Evolutionary conservation across 92 coral and sea anemone genomes (phyloP).

Genomic region (Bergia sp.): DNA sequence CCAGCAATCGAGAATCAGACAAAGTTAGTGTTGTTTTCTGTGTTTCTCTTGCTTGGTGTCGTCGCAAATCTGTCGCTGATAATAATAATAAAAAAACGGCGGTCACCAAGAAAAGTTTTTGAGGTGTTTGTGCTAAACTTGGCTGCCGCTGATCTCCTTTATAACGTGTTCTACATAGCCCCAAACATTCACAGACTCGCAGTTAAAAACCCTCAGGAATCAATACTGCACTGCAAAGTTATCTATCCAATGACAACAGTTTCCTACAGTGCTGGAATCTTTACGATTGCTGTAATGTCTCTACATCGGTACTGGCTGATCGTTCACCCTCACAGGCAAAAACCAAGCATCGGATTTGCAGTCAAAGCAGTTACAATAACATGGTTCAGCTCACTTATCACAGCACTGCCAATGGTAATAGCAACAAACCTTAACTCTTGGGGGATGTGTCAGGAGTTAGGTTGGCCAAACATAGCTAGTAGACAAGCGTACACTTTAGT

Average conservation of each 20-base stretch:
- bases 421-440: background rate
- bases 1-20: constrained; percentile 11
- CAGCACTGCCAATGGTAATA: constrained; percentile 2
- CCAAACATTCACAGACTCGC: constrained; percentile 27
- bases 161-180: background rate
- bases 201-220: background rate
- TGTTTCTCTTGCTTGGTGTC: constrained; percentile 8
- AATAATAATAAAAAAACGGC: background rate
- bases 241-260: constrained; percentile 13
- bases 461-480: constrained; percentile 14
- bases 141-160: constrained; percentile 25
- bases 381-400: constrained; percentile 1
- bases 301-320: constrained; percentile 28
- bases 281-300: constrained; percentile 15
- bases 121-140: constrained; percentile 3
- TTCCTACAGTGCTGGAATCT: constrained; percentile 11
- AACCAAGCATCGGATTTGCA: constrained; percentile 16
- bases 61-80: background rate
- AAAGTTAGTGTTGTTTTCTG: background rate
- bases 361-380: background rate
- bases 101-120: background rate
- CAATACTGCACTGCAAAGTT: background rate
- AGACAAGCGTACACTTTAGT: constrained; percentile 14
- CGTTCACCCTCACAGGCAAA: constrained; percentile 16
- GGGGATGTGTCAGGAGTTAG: constrained; percentile 1